These are phyloP conservation scores for Piaya cayana DNA, from an alignment of 2,113 vertebrate genomes.

Conservation along the genomic window DNA sequence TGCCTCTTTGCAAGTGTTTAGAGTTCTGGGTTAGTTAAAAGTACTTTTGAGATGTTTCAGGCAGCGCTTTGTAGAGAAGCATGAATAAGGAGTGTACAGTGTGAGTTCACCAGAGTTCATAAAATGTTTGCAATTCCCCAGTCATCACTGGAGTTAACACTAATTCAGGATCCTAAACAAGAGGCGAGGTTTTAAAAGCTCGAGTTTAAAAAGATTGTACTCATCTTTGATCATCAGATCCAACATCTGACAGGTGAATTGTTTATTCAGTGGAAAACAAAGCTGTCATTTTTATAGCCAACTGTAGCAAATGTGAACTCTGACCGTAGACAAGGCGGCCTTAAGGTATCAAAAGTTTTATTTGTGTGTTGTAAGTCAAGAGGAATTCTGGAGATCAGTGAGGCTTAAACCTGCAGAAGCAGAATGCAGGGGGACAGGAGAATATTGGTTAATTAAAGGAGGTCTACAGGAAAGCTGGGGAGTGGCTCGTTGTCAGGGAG, in stretches of 20 bases:
- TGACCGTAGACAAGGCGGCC: not conserved
- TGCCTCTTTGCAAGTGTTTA: not conserved
- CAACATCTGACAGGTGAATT: not conserved
- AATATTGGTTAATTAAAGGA: not conserved
- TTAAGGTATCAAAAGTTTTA: not conserved
- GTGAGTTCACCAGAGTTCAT: not conserved
- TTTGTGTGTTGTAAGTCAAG: not conserved
- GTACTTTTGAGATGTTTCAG: not conserved
- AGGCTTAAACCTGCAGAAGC: not conserved
- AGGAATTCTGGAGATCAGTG: not conserved
- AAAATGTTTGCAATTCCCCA: not conserved
- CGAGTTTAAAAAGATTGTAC: not conserved
- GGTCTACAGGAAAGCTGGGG: too few relatives aligned
- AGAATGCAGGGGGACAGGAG: not conserved
- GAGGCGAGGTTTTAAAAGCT: slow-evolving; percentile 14
- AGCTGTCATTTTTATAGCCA: not conserved
- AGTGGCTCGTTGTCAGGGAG: too few relatives aligned
- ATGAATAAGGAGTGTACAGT: not conserved
- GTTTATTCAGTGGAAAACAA: not conserved
- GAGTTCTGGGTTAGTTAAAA: not conserved
- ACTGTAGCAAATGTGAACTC: not conserved
- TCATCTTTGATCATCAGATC: not conserved
- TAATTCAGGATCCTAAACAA: not conserved
- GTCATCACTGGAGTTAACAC: accelerated
- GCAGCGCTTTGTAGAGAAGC: not conserved